A percentile compares a stretch with the other conserved stretches of the same genome.
Evolutionary conservation across 2,888 invertebrate genomes (phyloP).

Genomic region (Steinernema hermaphroditum): DNA sequence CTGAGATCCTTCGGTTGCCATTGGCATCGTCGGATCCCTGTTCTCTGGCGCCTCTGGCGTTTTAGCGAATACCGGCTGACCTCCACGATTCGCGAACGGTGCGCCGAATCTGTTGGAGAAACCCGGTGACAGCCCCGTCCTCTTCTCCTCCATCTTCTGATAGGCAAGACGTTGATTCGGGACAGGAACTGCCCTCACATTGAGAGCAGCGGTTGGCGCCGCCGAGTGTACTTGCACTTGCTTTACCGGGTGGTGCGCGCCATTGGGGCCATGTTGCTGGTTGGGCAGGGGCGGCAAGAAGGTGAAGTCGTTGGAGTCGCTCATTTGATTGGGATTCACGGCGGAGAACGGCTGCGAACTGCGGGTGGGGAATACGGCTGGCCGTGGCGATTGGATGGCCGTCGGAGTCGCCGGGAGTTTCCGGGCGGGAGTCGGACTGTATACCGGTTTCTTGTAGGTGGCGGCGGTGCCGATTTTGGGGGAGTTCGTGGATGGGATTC

Average conservation of each 20-base stretch:
- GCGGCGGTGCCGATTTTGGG: conserved; percentile 3
- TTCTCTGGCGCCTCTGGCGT: neutral
- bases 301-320: conserved; percentile 65
- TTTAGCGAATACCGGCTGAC: neutral
- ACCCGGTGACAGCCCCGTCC: neutral
- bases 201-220: conserved; percentile 36
- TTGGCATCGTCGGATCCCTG: neutral
- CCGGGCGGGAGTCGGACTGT: neutral
- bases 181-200: conserved; percentile 62
- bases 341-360: neutral
- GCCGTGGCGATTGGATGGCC: neutral
- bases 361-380: neutral
- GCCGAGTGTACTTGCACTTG: conserved; percentile 56
- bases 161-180: conserved; percentile 62
- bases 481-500: neutral
- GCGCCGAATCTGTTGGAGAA: neutral
- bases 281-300: conserved; percentile 60
- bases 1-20: neutral
- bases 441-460: neutral
- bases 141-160: conserved; percentile 61
- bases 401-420: neutral
- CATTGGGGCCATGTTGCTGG: conserved; percentile 35
- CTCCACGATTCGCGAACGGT: neutral
- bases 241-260: neutral
- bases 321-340: conserved; percentile 39